Evolutionary conservation across 2,888 invertebrate genomes (phyloP).

Genomic region (Xanthostigma xanthostigma): DNA sequence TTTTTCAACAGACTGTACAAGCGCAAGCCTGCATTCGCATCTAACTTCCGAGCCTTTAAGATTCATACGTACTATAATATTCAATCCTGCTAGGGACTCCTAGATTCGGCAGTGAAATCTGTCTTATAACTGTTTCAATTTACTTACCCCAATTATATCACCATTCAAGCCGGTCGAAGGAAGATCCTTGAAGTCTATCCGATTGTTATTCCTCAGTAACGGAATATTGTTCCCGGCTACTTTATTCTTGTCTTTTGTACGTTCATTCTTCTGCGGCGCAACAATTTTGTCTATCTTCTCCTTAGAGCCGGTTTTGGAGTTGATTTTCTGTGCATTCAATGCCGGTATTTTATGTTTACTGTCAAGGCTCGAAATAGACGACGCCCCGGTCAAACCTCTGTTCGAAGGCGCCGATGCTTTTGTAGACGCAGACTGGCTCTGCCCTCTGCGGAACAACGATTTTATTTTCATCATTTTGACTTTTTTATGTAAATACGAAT

Average conservation of each 20-base stretch:
- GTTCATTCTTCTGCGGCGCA: constrained; percentile 22
- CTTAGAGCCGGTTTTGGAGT: constrained; percentile 35
- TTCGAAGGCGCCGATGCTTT: constrained; percentile 14
- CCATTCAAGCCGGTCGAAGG: constrained; percentile 1
- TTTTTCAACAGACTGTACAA: too few species aligned
- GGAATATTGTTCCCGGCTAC: constrained; percentile 19
- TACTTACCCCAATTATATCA: constrained; percentile 1
- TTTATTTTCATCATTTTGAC: constrained; percentile 80
- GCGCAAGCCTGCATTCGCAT: too few species aligned
- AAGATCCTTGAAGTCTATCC: constrained; percentile 1
- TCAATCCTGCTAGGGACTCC: too few species aligned
- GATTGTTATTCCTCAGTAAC: constrained; percentile 4
- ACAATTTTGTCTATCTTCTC: constrained; percentile 33
- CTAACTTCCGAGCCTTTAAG: too few species aligned
- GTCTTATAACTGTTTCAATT: too few species aligned
- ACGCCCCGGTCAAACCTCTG: constrained; percentile 38
- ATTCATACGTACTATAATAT: too few species aligned
- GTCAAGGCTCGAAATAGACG: constrained; percentile 50
- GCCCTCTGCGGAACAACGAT: constrained; percentile 82
- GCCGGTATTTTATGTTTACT: constrained; percentile 40
- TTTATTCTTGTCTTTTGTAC: constrained; percentile 35
- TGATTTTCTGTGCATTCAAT: constrained; percentile 28
- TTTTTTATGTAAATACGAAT: constrained; percentile 11
- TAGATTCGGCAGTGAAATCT: too few species aligned
- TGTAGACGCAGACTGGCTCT: constrained; percentile 37